These are phyloP conservation scores for Pygocentrus nattereri DNA, from an alignment of 2,797 vertebrate species.

Conservation along the genomic window DNA sequence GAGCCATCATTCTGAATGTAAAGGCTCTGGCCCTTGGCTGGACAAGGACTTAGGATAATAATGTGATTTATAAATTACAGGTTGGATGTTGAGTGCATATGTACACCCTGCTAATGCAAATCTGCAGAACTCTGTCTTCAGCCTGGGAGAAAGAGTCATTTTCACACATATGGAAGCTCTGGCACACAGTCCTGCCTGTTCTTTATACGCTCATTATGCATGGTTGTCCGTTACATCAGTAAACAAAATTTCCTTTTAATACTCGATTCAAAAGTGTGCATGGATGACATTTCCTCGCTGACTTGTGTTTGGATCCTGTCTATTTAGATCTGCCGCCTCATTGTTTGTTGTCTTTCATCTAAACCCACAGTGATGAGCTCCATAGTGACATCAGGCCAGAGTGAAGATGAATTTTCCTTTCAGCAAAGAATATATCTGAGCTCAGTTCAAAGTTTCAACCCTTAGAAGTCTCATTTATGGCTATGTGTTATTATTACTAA, in stretches of 20 bases:
- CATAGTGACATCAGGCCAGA: background rate
- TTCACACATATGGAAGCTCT: constrained; percentile 28
- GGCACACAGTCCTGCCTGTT: constrained; percentile 1
- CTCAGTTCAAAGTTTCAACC: background rate
- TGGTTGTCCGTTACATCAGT: constrained; percentile 28
- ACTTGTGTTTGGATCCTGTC: constrained; percentile 31
- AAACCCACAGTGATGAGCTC: background rate
- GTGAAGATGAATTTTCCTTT: background rate
- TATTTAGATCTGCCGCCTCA: constrained; percentile 25
- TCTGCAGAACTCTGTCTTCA: constrained; percentile 5
- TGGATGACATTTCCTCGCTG: constrained; percentile 30
- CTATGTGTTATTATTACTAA: background rate
- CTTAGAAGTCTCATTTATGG: background rate
- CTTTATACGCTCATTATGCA: constrained; percentile 32
- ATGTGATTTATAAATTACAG: constrained; percentile 51
- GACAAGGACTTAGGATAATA: constrained; percentile 47
- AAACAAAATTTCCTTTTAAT: constrained; percentile 44
- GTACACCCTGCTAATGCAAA: constrained; percentile 32
- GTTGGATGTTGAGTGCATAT: constrained; percentile 21
- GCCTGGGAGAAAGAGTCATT: constrained; percentile 28
- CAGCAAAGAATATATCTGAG: background rate
- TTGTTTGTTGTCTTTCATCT: constrained; percentile 23
- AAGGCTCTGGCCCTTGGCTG: background rate
- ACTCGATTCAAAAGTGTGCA: background rate
- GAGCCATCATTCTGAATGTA: background rate